phyloP scores from a whole-genome alignment of 2,113 vertebrate species.

The Passer domesticus region DNA sequence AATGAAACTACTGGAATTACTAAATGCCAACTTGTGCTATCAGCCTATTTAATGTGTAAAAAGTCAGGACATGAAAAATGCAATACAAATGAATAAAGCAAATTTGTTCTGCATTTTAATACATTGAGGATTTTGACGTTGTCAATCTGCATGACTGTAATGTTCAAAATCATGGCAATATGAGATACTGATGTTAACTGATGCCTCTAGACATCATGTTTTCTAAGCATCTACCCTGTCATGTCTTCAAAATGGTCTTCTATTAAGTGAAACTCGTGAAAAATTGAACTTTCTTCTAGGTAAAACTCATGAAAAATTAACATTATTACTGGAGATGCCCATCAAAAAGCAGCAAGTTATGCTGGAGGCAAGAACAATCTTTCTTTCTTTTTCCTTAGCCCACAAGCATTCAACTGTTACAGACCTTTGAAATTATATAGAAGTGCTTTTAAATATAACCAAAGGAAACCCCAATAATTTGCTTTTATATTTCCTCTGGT shows the following conservation, averaged over 20 bases:
- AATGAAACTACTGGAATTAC: not conserved
- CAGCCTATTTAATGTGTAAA: not conserved
- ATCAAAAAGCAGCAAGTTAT: not conserved
- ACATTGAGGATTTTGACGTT: not conserved
- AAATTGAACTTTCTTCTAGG: not conserved
- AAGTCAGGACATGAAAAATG: not conserved
- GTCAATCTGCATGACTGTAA: conserved; percentile 3
- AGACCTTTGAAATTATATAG: not conserved
- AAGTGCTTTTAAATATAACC: not conserved
- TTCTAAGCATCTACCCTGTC: not conserved
- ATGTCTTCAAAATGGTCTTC: not conserved
- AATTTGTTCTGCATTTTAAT: not conserved
- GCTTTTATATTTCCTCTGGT: not conserved
- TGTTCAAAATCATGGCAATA: conserved; percentile 4
- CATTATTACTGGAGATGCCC: not conserved
- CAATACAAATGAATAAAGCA: not conserved
- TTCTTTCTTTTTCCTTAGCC: not conserved
- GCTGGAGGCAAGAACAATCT: not conserved
- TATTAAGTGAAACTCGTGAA: not conserved
- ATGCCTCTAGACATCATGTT: not conserved
- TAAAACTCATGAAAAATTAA: not conserved
- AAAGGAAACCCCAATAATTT: not conserved
- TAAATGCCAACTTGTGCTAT: not conserved
- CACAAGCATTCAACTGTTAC: not conserved
- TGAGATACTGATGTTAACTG: not conserved